Conservation (phyloP, 1,140 invertebrate genomes). For the Lasioglossum baleicum region DNA sequence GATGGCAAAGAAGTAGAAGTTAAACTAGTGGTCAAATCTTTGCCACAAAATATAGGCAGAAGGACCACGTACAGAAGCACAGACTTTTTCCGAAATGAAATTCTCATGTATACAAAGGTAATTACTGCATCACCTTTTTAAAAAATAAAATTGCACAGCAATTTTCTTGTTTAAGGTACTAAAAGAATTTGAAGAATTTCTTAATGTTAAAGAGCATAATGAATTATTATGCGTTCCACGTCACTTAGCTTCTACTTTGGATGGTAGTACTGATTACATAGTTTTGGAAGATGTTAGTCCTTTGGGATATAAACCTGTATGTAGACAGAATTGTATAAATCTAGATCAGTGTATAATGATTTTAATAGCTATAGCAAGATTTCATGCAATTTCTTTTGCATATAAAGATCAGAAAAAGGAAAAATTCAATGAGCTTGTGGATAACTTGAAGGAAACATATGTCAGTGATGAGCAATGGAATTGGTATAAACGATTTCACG, state of each 20-base stretch:
- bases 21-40: conserved; percentile 83
- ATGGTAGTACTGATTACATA: conserved; percentile 85
- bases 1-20: conserved; percentile 66
- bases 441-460: conserved; percentile 80
- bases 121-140: conserved; percentile 69
- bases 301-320: conserved; percentile 78
- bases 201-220: conserved; percentile 60
- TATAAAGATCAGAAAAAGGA: conserved; percentile 83
- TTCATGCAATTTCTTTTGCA: conserved; percentile 85
- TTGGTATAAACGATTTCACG: conserved; percentile 84
- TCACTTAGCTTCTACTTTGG: conserved; percentile 79
- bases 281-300: conserved; percentile 83
- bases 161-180: conserved; percentile 63
- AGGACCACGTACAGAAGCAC: conserved; percentile 83
- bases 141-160: neutral
- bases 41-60: conserved; percentile 83
- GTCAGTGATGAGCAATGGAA: conserved; percentile 80
- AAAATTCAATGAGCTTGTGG: conserved; percentile 79
- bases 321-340: conserved; percentile 80
- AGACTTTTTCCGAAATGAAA: conserved; percentile 87
- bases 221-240: conserved; percentile 72
- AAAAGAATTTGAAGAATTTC: conserved; percentile 69
- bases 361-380: conserved; percentile 83
- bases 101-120: conserved; percentile 83
- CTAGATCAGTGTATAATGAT: conserved; percentile 79